These are phyloP conservation scores for Choristoneura rosaceana DNA, from an alignment of 2,888 invertebrate species.

Conservation along the genomic window DNA sequence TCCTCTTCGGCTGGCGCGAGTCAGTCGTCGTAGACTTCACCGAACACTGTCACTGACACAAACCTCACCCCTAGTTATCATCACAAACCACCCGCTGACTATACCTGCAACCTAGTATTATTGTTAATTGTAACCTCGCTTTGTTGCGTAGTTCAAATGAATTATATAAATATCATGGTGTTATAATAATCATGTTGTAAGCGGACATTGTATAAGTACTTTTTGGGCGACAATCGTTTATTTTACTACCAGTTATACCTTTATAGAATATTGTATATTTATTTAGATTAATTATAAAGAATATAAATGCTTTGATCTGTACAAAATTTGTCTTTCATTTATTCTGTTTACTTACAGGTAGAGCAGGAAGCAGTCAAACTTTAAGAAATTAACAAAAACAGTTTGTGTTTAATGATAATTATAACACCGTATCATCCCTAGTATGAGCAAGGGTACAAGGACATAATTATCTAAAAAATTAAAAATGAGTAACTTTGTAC, in stretches of 20 bases:
- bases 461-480: no score
- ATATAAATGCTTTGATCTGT: slow-evolving; percentile 64
- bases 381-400: no score
- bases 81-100: slow-evolving; percentile 21
- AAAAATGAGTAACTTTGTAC: no score
- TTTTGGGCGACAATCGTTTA: slow-evolving; percentile 58
- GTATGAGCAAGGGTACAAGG: no score
- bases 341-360: not conserved
- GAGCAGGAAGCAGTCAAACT: no score
- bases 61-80: not conserved
- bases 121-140: slow-evolving; percentile 61
- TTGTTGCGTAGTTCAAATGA: slow-evolving; percentile 62
- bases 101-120: slow-evolving; percentile 64
- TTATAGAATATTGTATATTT: slow-evolving; percentile 69
- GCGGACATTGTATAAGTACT: slow-evolving; percentile 70
- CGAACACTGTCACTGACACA: slow-evolving; percentile 95
- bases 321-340: slow-evolving; percentile 39
- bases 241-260: slow-evolving; percentile 76
- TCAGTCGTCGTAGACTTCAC: slow-evolving; percentile 97
- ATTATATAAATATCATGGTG: slow-evolving; percentile 69
- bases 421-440: no score
- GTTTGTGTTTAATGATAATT: no score
- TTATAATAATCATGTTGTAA: slow-evolving; percentile 73
- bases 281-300: slow-evolving; percentile 58
- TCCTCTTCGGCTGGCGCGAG: slow-evolving; percentile 98